Base-by-base conservation (phyloP, 2,888 invertebrate species). In the Epistrophe eligans region DNA sequence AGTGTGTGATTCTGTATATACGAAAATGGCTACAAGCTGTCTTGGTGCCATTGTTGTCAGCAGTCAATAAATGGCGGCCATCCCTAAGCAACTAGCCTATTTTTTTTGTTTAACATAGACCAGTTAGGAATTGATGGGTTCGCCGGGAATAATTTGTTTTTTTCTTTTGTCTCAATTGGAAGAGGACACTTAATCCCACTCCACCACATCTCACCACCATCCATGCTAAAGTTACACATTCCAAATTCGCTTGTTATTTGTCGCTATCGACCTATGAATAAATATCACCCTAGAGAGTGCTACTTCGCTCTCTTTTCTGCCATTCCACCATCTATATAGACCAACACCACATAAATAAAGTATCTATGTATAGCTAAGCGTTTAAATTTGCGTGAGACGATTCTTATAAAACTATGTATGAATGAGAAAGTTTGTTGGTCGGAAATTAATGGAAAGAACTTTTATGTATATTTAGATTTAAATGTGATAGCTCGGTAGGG, bases 311-410 rank as follows among this genome's bases (percentile, higher is more conserved):
- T 35, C 17, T 55, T 15, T 15, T 28, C 28, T 28, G 15, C 17
- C 11, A 19, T 50, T 50, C 32, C 24, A 24, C 24, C 24, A 24
- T n/a, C 24, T 24, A 2, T 24, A 24, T 24, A 24, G 24, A 3
- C 24, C 24, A 24, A 17, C 11, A 35, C 35, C 17, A 35, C n/a
- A 32, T 57, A 32, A n/a, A 57, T 32, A 57, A 57, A 24, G 13
- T 32, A 35, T 10, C 10, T 17, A 58, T n/a, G n/a, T n/a, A n/a
- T 35, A 4, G 32, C 35, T 28, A 17, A 17, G 58, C 17, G 35
- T 58, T 58, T 35, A 38, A 58, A 38, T 58, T 58, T 58, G 35
- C 58, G 35, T 58, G 58, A 58, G 17, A 35, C 35, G 15, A 32
- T 57, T 17, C 2, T 57, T 35, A 17, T 17, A 58, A 17, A 35